Evolutionary conservation across 2,797 vertebrate species (phyloP).

Genomic region (Gadopsis bispinosus): DNA sequence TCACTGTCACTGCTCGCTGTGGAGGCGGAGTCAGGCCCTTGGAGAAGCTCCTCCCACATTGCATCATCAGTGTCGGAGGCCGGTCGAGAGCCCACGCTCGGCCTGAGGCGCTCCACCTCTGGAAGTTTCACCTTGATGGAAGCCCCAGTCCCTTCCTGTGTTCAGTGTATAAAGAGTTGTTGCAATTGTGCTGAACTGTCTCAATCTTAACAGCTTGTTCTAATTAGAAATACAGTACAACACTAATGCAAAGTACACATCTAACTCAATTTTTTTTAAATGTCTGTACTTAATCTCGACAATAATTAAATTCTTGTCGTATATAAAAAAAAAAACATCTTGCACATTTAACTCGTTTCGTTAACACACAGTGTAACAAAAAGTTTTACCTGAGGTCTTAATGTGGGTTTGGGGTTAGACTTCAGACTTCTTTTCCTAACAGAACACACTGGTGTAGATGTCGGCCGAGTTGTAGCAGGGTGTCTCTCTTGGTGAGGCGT

Average conservation of each 20-base stretch:
- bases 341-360: background rate
- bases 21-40: conserved; percentile 91
- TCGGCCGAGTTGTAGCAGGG: conserved; percentile 73
- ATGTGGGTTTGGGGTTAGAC: conserved; percentile 46
- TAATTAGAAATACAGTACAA: background rate
- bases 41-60: conserved; percentile 96
- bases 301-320: background rate
- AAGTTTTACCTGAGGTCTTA: conserved; percentile 65
- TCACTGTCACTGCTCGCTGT: conserved; percentile 92
- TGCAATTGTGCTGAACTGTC: background rate
- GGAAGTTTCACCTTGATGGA: conserved; percentile 47
- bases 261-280: background rate
- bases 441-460: conserved; percentile 71
- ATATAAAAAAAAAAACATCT: conserved; percentile 1
- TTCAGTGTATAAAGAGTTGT: background rate
- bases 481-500: conserved; percentile 60
- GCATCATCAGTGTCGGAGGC: conserved; percentile 97
- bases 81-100: conserved; percentile 86
- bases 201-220: background rate
- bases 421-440: conserved; percentile 83
- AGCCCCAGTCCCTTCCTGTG: conserved; percentile 64
- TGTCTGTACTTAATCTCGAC: background rate
- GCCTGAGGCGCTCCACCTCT: conserved; percentile 81
- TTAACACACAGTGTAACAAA: background rate
- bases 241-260: background rate